Conservation (phyloP, 2,113 vertebrate genomes). For the Axis porcinus region DNA sequence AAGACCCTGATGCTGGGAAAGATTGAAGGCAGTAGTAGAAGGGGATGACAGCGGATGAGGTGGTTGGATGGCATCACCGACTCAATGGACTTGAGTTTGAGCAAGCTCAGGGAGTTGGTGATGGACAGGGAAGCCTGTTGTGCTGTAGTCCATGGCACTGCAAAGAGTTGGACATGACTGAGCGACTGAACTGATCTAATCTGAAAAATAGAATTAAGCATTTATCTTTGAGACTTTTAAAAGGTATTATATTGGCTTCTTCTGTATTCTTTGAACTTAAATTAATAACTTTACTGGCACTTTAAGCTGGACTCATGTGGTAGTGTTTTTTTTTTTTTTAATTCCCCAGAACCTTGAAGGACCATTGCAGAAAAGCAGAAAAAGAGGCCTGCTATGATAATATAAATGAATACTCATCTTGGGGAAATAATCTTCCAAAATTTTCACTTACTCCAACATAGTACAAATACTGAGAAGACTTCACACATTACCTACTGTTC, state of each 20-base stretch:
- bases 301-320: neutral
- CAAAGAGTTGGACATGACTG: neutral
- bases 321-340: neutral
- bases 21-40: neutral
- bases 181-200: neutral
- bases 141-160: neutral
- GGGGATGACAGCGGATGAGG: neutral
- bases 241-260: neutral
- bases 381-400: neutral
- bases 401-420: neutral
- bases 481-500: neutral
- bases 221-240: neutral
- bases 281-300: neutral
- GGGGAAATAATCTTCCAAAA: neutral
- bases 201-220: neutral
- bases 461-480: neutral
- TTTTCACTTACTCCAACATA: neutral
- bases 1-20: neutral
- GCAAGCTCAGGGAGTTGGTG: neutral
- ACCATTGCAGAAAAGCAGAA: neutral
- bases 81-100: neutral
- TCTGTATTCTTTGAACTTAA: neutral
- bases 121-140: neutral
- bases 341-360: neutral
- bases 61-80: neutral